Evolutionary conservation across 2,888 invertebrate species (phyloP), one percentile per base, ranked within the genome.

Genomic region (Caradrina clavipalpis): DNA sequence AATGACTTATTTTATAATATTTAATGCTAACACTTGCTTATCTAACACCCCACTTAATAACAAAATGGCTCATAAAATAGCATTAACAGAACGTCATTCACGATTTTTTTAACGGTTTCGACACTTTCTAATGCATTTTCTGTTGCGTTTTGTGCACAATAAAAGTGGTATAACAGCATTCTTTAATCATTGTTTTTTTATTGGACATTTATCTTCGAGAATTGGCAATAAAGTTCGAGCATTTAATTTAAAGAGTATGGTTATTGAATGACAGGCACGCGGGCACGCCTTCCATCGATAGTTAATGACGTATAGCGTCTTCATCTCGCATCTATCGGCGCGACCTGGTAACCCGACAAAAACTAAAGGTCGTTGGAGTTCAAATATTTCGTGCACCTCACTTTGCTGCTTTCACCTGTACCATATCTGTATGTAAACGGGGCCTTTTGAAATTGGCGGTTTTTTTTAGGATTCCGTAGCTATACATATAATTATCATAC

Each of bases 381-480:
- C 90, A 92, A 84, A 86, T 87, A 88, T 84, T 76, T 78, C 65
- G 69, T 80, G 79, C 71, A 78, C 86, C 83, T 86, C 77, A 86
- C 88, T 86, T 86, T 73, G 84, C 90, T 85, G 90, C 94, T 94
- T 94, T 94, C 94, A 90, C 93, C 86, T 71, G 78, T 83, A 78
- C 47, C 50, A 69, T 42, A 70, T 35, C 6, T 35, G 42, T 49
- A 19, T 11, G 35, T 42, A 59, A 61, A 70, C 47, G n/a, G 21
- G 21, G 42, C 47, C 74, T 62, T 78, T 62, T 35, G n/a, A 68
- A 78, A 71, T 57, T 13, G n/a, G 26, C 15, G 11, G 7, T 5
- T 26, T 51, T 79, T 79, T 74, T 76, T 78, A 59, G 71, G 58
- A 74, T 72, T 68, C 80, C 65, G 26, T 55, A 58, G 50, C 15